Evolutionary conservation across 2,888 invertebrate species (phyloP).

Genomic region (Lasioglossum calceatum): DNA sequence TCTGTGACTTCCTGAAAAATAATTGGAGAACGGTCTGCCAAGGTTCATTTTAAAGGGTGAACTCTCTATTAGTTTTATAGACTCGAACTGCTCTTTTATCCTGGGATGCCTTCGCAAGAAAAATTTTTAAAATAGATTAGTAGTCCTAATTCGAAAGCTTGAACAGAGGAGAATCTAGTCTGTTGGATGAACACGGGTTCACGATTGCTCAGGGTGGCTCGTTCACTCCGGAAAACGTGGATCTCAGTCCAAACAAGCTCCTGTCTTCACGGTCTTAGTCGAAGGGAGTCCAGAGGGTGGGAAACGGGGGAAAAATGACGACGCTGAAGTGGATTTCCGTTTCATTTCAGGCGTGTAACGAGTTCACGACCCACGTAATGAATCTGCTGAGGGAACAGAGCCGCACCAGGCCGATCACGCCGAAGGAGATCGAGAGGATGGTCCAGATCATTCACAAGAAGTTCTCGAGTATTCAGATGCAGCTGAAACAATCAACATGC

Average conservation of each 20-base stretch:
- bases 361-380: conserved; percentile 99
- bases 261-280: background rate
- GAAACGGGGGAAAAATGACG: background rate
- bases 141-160: background rate
- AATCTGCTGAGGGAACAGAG: conserved; percentile 98
- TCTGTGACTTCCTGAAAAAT: background rate
- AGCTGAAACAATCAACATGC: conserved; percentile 99
- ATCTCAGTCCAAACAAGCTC: background rate
- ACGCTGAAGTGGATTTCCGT: background rate
- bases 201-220: background rate
- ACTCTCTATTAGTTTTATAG: background rate
- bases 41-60: background rate
- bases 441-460: conserved; percentile 99
- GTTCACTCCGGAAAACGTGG: background rate
- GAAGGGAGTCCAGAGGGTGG: background rate
- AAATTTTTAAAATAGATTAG: background rate
- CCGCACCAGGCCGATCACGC: conserved; percentile 98
- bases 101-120: no score
- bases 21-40: background rate
- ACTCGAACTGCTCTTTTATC: background rate
- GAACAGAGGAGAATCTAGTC: background rate
- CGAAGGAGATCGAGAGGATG: conserved; percentile 99
- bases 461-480: conserved; percentile 99
- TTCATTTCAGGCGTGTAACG: conserved; percentile 94
- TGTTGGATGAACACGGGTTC: background rate